Conservation (phyloP, 2,797 vertebrate genomes). For the Aratinga solstitialis region DNA sequence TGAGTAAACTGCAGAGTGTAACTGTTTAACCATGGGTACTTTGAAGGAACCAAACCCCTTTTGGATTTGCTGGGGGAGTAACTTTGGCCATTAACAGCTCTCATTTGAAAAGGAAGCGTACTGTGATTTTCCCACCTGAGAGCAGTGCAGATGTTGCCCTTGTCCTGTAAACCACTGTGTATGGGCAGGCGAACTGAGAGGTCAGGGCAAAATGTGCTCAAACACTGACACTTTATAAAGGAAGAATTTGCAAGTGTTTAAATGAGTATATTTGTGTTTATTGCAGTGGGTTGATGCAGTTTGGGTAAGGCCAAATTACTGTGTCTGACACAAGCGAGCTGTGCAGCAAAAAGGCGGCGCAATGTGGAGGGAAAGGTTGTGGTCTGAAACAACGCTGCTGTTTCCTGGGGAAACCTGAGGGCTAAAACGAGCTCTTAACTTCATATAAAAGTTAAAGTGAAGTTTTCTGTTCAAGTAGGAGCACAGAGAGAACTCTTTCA, state of each 20-base stretch:
- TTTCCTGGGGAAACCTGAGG: neutral
- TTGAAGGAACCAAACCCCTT: neutral
- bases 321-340: neutral
- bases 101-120: neutral
- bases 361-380: neutral
- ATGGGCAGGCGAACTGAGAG: neutral
- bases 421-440: neutral
- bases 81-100: neutral
- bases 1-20: neutral
- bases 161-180: neutral
- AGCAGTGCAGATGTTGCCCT: neutral
- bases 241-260: neutral
- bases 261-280: accelerated
- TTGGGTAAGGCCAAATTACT: neutral
- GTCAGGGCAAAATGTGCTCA: neutral
- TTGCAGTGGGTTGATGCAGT: neutral
- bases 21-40: neutral
- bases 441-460: neutral
- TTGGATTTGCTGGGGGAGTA: neutral
- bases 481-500: neutral
- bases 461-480: neutral
- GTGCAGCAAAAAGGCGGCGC: neutral
- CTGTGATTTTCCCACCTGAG: neutral
- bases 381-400: neutral
- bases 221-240: neutral